A percentile compares a stretch with the other conserved stretches of the same genome.
These are phyloP conservation scores for Trachymyrmex cornetzi DNA, from an alignment of 1,140 invertebrate species.

Conservation along the genomic window DNA sequence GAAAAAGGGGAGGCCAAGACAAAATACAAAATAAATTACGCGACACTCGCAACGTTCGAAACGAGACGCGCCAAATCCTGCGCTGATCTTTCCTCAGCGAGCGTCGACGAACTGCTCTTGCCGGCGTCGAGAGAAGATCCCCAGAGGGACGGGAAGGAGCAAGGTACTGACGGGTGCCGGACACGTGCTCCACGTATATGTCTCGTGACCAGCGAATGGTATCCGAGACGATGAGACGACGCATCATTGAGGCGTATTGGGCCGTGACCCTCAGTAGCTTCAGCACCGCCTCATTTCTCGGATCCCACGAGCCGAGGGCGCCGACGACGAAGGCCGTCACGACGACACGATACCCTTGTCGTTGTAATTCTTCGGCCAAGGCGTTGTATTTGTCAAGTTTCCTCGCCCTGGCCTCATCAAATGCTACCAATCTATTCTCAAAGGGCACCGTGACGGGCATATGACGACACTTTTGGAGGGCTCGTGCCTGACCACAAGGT, in stretches of 20 bases:
- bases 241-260: neutral
- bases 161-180: neutral
- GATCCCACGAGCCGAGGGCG: neutral
- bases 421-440: neutral
- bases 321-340: neutral
- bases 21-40: too few species aligned
- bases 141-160: neutral
- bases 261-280: neutral
- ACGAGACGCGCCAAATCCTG: too few species aligned
- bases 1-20: too few species aligned
- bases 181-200: conserved; percentile 53
- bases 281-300: neutral
- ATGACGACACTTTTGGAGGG: too few species aligned
- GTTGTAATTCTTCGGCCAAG: neutral
- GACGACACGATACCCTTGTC: neutral
- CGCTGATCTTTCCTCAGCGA: too few species aligned
- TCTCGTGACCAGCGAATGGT: too few species aligned
- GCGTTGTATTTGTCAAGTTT: neutral
- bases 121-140: neutral
- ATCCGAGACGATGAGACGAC: too few species aligned
- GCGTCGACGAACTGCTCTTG: too few species aligned
- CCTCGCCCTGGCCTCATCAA: conserved; percentile 3
- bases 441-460: conserved; percentile 26
- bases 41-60: too few species aligned
- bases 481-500: too few species aligned